These are phyloP conservation scores for Rhincodon typus DNA, from an alignment of 2,797 vertebrate genomes.

Conservation along the genomic window DNA sequence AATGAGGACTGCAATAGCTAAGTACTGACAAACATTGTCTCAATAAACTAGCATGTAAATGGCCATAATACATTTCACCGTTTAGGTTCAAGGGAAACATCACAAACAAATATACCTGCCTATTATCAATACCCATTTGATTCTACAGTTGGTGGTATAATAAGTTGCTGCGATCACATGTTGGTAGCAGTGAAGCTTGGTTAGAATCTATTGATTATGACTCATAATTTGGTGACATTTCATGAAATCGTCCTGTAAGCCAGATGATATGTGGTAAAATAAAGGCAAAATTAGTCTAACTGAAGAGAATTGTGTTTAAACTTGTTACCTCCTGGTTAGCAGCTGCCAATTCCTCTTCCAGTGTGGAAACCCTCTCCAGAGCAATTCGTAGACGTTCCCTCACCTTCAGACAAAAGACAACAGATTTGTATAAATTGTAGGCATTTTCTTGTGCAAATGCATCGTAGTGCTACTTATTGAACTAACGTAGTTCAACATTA, in stretches of 20 bases:
- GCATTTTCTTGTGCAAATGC: constrained; percentile 42
- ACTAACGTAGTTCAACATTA: constrained; percentile 24
- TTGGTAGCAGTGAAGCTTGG: constrained; percentile 24
- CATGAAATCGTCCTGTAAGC: background rate
- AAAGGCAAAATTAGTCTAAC: constrained; percentile 27
- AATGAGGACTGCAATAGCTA: no score
- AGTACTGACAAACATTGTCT: no score
- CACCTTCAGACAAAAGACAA: constrained; percentile 72
- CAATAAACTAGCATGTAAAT: background rate
- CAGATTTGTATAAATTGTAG: constrained; percentile 47
- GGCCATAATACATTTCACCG: background rate
- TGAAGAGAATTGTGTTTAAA: constrained; percentile 35
- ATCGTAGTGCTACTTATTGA: constrained; percentile 18
- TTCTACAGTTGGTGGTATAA: background rate
- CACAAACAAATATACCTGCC: background rate
- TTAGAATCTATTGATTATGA: background rate
- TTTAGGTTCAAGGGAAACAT: background rate
- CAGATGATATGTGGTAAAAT: constrained; percentile 28
- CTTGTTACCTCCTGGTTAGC: constrained; percentile 93
- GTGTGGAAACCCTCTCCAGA: constrained; percentile 91
- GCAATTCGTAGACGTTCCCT: constrained; percentile 94
- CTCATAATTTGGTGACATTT: constrained; percentile 30
- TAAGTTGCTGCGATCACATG: constrained; percentile 33
- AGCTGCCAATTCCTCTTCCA: constrained; percentile 96
- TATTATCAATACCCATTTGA: background rate